Percentiles rank a stretch among this genome's conserved stretches.
These are phyloP conservation scores for Cyprinella venusta DNA, from an alignment of 2,797 vertebrate genomes.

Conservation along the genomic window DNA sequence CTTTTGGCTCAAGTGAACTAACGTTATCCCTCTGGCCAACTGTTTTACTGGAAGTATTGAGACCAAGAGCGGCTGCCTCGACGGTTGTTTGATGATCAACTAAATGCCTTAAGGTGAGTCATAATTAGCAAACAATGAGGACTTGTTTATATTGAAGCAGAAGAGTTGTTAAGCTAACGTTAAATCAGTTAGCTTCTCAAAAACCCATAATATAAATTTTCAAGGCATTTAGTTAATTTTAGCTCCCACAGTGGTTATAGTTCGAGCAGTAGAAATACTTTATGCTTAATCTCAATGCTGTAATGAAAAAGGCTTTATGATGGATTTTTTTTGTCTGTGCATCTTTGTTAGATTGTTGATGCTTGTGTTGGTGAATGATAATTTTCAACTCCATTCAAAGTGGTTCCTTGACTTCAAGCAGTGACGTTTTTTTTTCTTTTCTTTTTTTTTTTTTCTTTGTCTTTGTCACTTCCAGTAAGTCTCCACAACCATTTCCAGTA, in stretches of 20 bases:
- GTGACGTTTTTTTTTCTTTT: not conserved
- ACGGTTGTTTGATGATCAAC: not conserved
- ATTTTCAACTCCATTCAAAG: not conserved
- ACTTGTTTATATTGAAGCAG: not conserved
- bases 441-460: too few species aligned
- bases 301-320: not conserved
- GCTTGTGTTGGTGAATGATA: not conserved
- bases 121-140: not conserved
- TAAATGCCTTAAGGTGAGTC: constrained; percentile 25
- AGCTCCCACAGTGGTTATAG: not conserved
- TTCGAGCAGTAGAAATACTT: not conserved
- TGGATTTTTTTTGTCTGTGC: not conserved
- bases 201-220: not conserved
- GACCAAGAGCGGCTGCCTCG: not conserved
- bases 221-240: not conserved
- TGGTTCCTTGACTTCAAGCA: not conserved
- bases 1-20: not conserved
- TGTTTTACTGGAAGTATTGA: constrained; percentile 7
- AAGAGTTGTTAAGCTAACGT: not conserved
- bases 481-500: constrained; percentile 50
- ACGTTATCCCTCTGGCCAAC: not conserved
- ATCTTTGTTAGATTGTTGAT: not conserved
- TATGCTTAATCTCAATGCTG: not conserved
- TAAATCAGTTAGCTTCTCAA: not conserved
- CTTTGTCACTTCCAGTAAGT: constrained; percentile 32